Evolutionary conservation across 2,888 invertebrate species (phyloP), one percentile per base, ranked within the genome.

Genomic region (Chloromyia formosa): DNA sequence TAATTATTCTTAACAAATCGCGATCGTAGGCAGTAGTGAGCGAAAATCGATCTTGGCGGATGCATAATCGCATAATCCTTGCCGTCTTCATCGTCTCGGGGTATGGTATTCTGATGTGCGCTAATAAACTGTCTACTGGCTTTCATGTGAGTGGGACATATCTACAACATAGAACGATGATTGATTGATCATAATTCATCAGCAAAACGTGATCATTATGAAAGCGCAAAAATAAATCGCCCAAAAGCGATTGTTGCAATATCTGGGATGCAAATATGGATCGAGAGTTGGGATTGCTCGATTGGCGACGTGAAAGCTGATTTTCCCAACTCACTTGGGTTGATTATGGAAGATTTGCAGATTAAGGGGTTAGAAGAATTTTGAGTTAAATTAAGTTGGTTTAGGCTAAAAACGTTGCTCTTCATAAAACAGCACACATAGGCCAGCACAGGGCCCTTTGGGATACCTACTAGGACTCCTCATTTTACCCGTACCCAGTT

Each of bases 101-200:
- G 7, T 35, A 35, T 53, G 27, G n/a, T 69, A 22, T 40, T 35
- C 56, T 56, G 40, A 20, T 56, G 56, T 71, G 56, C 7, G 56
- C 42, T 42, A 56, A 71, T 56, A 71, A 71, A 71, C 23, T 56
- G 58, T 56, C 56, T 58, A 54, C 40, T 20, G 54, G 18, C 23
- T 27, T 35, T 35, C 27, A 12, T 16, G 54, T 69, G 69, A 27
- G 69, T 54, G 58, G 56, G 40, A 71, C 56, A 71, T 56, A 58
- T 40, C 16, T 56, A 20, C 23, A 54, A 69, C 58, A 35, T 7
- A 35, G 27, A 18, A 42, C 49, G 27, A 77, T 77, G 77, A 77
- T 77, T 75, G 77, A 77, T 77, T 75, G 77, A 75, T 77, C 77
- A 77, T 77, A 77, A 77, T 75, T 77, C 77, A 77, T 74, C 77